phyloP scores from a whole-genome alignment of 2,797 vertebrate species.

The Pseudochirops cupreus region DNA sequence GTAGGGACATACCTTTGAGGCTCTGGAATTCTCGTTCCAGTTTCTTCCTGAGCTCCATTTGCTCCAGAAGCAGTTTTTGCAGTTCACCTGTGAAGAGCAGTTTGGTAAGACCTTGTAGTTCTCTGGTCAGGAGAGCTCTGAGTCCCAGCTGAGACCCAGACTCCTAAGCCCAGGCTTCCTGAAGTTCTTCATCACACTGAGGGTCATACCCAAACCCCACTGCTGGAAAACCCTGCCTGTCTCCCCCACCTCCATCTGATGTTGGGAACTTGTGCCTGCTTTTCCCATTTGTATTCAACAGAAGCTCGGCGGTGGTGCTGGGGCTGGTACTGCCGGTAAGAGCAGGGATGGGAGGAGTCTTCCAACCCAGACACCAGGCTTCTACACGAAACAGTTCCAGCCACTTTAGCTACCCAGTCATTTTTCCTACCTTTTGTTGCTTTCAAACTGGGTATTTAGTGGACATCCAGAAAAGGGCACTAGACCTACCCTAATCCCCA shows the following conservation, averaged over 20 bases:
- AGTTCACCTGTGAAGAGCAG: slow-evolving; percentile 90
- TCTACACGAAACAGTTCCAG: not conserved
- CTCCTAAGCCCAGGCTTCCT: not conserved
- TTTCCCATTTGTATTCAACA: not conserved
- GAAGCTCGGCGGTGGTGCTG: not conserved
- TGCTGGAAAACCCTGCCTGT: not conserved
- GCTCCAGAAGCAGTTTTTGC: slow-evolving; percentile 97
- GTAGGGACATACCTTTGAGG: slow-evolving; percentile 92
- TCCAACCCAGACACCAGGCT: not conserved
- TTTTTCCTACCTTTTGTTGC: not conserved
- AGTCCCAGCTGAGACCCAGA: not conserved
- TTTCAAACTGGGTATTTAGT: not conserved
- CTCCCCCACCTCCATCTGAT: not conserved
- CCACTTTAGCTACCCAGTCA: not conserved
- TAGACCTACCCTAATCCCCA: not conserved
- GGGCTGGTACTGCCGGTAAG: not conserved
- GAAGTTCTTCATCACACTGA: not conserved
- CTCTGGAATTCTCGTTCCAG: slow-evolving; percentile 98
- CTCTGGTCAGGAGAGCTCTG: not conserved
- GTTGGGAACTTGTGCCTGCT: not conserved
- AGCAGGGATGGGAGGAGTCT: not conserved
- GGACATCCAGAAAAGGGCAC: not conserved
- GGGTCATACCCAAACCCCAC: not conserved
- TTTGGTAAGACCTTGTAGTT: not conserved
- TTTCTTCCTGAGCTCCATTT: slow-evolving; percentile 98